These are phyloP conservation scores for Seira musarum DNA, from an alignment of 2,888 invertebrate genomes.

Conservation along the genomic window DNA sequence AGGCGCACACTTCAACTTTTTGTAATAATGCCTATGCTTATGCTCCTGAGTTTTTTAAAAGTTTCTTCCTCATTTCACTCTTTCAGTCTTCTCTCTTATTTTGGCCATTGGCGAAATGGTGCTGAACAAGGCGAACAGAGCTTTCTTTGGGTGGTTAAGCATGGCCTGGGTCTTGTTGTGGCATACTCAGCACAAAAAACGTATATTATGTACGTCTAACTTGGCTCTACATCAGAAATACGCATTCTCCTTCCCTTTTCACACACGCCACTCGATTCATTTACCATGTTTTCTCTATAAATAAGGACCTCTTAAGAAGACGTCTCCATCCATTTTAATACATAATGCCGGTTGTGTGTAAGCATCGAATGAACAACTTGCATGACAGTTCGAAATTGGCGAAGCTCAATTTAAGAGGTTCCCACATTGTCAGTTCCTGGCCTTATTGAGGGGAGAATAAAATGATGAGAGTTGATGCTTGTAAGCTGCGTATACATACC, in stretches of 20 bases:
- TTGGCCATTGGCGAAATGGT: conserved; percentile 42
- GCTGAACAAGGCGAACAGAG: conserved; percentile 25
- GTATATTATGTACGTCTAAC: neutral
- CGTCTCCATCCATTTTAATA: conserved; percentile 43
- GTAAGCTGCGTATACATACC: too few relatives aligned
- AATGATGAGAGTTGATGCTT: neutral
- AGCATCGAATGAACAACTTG: conserved; percentile 12
- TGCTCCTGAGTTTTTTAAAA: neutral
- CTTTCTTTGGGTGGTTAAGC: neutral
- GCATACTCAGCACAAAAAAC: neutral
- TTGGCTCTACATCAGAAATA: neutral
- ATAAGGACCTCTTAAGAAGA: conserved; percentile 38
- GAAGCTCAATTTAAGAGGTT: neutral
- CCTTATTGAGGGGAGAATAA: neutral
- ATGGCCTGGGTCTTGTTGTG: neutral
- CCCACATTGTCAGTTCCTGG: neutral
- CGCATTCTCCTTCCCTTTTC: neutral
- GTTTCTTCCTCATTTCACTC: conserved; percentile 45
- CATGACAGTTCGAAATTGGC: neutral
- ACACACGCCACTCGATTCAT: conserved; percentile 24
- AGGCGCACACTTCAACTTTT: conserved; percentile 6
- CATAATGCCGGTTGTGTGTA: neutral
- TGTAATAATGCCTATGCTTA: neutral
- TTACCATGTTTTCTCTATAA: conserved; percentile 28
- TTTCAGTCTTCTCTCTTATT: neutral